Base-by-base conservation (phyloP, 2,113 vertebrate species). In the Sorex araneus region DNA sequence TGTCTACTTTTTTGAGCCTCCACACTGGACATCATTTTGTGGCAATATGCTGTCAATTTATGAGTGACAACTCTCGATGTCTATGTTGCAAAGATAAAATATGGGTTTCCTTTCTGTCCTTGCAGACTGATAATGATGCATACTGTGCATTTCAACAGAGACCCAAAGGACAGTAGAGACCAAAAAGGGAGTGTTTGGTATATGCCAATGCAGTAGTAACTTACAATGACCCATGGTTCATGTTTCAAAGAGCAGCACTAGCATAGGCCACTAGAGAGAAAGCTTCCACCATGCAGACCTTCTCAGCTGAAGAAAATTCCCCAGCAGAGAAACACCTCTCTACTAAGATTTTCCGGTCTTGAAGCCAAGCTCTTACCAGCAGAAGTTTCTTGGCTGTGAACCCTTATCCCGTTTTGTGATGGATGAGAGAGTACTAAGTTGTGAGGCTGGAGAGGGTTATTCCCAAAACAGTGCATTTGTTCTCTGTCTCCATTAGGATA, bases 261-360 rank as follows among this genome's bases (percentile, higher is more conserved):
- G 21, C 36, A 84, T 70, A 86, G 80, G 67, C 79, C 30, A 27
- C 74, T 13, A 47, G 79, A 63, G 23, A 85, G 60, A 43, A 91
- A 43, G 92, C 75, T 70, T 75, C 77, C 34, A 74, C 32, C 32
- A 3, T 50, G 47, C 63, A 91, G 13, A 75, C 69, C 40, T 27
- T 54, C 47, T 60, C n/a, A 90, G 75, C 1, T 0, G 78, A 28
- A 95, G 60, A 88, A 91, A 77, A 64, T 88, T 78, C 84, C 76
- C 45, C 27, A 90, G 60, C 23, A 73, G 78, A 91, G 50, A 69
- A 64, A 70, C 69, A 25, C 50, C 88, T 87, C 90, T 88, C 30
- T 63, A 69, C 23, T 75, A 70, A 94, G 25, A 45, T 71, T 93
- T 95, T 93, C 90, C 82, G 89, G 47, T 77, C 94, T 89, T 60